A percentile compares a stretch with the other conserved stretches of the same genome.
phyloP scores from a whole-genome alignment of 2,797 vertebrate species.

The Oreochromis grahami region DNA sequence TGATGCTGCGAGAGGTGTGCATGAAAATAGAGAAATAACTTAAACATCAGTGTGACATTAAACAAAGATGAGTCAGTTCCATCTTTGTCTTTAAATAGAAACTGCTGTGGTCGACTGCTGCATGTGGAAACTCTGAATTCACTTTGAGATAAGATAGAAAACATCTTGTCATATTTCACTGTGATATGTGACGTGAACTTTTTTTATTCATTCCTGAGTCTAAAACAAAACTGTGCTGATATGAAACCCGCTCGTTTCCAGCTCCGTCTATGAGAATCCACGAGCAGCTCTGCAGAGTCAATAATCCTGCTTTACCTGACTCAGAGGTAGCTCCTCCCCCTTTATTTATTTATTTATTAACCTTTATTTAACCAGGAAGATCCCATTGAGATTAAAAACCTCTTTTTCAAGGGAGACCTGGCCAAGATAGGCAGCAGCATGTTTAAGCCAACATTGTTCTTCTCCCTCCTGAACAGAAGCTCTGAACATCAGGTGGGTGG shows the following conservation, averaged over 20 bases:
- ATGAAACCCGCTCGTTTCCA: background rate
- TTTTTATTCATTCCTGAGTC: background rate
- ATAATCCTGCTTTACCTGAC: background rate
- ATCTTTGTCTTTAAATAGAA: background rate
- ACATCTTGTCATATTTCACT: background rate
- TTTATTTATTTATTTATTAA: no score
- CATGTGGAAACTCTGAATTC: background rate
- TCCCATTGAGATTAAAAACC: no score
- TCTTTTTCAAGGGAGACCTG: no score
- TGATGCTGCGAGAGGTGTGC: background rate
- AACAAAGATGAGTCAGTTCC: background rate
- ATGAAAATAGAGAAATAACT: no score
- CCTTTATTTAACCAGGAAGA: no score
- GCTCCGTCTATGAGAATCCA: background rate
- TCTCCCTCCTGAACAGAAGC: background rate
- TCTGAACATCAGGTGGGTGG: background rate
- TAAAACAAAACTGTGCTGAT: background rate
- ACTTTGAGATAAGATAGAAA: background rate
- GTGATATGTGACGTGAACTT: background rate
- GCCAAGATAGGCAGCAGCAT: no score
- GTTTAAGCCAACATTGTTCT: background rate
- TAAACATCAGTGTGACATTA: background rate
- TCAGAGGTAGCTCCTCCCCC: background rate
- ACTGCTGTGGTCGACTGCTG: background rate
- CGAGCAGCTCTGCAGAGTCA: background rate